Conservation (phyloP, 2,888 invertebrate genomes). For the Diabrotica balteata region DNA sequence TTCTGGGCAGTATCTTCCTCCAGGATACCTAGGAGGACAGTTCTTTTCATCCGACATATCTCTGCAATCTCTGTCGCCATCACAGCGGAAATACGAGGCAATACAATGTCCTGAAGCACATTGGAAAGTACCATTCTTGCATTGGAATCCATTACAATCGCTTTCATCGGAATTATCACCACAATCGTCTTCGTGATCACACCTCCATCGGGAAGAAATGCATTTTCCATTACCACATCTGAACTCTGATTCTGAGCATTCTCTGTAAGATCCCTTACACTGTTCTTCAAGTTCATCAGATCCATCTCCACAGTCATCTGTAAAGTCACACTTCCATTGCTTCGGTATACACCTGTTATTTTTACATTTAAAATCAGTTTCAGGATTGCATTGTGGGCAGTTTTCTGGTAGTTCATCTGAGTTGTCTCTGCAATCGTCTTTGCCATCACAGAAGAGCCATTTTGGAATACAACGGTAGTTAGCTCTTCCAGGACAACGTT, state of each 20-base stretch:
- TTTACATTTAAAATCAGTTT: conserved; percentile 91
- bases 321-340: conserved; percentile 95
- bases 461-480: conserved; percentile 97
- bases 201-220: conserved; percentile 90
- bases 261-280: conserved; percentile 84
- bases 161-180: conserved; percentile 93
- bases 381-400: conserved; percentile 87
- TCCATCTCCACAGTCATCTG: conserved; percentile 95
- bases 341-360: conserved; percentile 70
- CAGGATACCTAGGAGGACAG: conserved; percentile 88
- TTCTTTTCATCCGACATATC: conserved; percentile 90
- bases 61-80: conserved; percentile 87
- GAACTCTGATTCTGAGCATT: conserved; percentile 94
- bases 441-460: conserved; percentile 98
- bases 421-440: conserved; percentile 94
- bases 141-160: conserved; percentile 82
- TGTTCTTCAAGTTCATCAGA: conserved; percentile 85
- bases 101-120: conserved; percentile 94
- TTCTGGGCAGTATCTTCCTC: conserved; percentile 86
- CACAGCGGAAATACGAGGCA: conserved; percentile 85
- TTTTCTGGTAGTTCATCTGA: conserved; percentile 91
- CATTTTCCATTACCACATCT: conserved; percentile 85
- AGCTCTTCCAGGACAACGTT: conserved; percentile 89
- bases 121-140: conserved; percentile 91
- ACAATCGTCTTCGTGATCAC: conserved; percentile 96